Percentiles rank a stretch among this genome's conserved stretches.
Conservation (phyloP, 2,888 invertebrate genomes). For the Toxonevra muliebris region DNA sequence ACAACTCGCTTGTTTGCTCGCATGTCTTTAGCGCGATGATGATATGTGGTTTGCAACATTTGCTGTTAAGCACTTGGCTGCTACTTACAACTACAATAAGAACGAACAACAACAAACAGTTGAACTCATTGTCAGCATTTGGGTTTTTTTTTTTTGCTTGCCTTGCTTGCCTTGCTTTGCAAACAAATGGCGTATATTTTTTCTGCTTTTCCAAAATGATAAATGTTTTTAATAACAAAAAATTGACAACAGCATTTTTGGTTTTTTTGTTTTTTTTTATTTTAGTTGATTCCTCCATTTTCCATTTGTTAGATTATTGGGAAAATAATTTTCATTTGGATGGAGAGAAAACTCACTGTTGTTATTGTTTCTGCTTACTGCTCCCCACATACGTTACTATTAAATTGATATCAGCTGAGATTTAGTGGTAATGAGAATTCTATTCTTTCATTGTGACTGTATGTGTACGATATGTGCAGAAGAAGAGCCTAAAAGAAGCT, state of each 20-base stretch:
- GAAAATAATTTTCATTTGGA: too few relatives aligned
- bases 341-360: too few relatives aligned
- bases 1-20: not conserved
- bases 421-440: too few relatives aligned
- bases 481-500: too few relatives aligned
- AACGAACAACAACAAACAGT: too few relatives aligned
- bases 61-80: conserved; percentile 14
- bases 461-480: too few relatives aligned
- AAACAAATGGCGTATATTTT: conserved; percentile 1
- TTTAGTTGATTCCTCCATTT: not conserved
- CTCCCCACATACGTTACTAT: not conserved
- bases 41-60: conserved; percentile 10
- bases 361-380: too few relatives aligned
- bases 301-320: not conserved
- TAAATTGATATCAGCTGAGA: not conserved
- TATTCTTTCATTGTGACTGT: too few relatives aligned
- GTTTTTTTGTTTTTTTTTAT: not conserved
- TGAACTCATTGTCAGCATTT: too few relatives aligned
- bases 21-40: not conserved
- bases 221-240: conserved; percentile 35
- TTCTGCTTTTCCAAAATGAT: conserved; percentile 18
- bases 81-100: too few relatives aligned
- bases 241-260: conserved; percentile 26
- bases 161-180: not conserved
- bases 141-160: too few relatives aligned